Evolutionary conservation across 1,140 invertebrate species (phyloP).

Genomic region (Cepaea nemoralis): DNA sequence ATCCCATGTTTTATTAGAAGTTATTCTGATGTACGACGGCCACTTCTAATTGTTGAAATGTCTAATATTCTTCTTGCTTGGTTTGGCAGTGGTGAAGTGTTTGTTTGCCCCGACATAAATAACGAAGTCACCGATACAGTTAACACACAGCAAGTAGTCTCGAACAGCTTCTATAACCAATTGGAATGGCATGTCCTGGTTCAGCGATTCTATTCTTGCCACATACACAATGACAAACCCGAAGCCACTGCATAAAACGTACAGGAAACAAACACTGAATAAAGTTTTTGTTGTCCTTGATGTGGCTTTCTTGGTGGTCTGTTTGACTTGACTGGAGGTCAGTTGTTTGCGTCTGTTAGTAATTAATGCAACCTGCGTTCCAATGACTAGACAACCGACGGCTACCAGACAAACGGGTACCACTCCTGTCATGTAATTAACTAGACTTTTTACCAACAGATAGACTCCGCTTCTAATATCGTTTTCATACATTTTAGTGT

Average conservation of each 20-base stretch:
- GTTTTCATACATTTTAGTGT: background rate
- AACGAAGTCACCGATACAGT: background rate
- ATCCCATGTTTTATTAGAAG: too few species aligned
- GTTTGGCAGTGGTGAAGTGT: background rate
- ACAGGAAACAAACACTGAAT: background rate
- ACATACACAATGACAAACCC: background rate
- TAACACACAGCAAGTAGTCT: background rate
- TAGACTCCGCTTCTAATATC: background rate
- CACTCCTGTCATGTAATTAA: background rate
- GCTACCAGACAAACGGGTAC: background rate
- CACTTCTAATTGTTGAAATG: too few species aligned
- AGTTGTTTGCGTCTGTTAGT: background rate
- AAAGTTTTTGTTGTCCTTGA: conserved; percentile 3
- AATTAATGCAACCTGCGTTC: background rate
- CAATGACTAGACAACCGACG: background rate
- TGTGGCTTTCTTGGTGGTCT: background rate
- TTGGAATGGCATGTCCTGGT: background rate
- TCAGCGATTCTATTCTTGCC: background rate
- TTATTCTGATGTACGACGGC: too few species aligned
- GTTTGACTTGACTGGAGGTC: background rate
- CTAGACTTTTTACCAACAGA: background rate
- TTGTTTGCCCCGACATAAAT: background rate
- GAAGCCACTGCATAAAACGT: background rate
- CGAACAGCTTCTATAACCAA: background rate
- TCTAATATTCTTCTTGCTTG: too few species aligned